phyloP scores from a whole-genome alignment of 1,140 invertebrate genomes.

The Drosophila santomea region DNA sequence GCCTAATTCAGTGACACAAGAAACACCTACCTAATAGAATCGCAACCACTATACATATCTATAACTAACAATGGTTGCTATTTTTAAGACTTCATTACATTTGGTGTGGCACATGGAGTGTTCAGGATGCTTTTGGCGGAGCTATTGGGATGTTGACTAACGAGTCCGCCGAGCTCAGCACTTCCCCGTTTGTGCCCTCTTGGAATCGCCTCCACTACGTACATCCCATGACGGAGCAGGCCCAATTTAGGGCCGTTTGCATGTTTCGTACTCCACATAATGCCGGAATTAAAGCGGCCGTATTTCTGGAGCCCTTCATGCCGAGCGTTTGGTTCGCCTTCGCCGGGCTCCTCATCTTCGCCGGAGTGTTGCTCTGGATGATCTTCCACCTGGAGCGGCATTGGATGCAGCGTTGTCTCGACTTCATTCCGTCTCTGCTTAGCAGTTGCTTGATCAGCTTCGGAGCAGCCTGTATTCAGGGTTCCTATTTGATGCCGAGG shows the following conservation, averaged over 20 bases:
- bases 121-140: constrained; percentile 63
- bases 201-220: constrained; percentile 54
- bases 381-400: constrained; percentile 65
- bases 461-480: constrained; percentile 76
- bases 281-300: constrained; percentile 58
- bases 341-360: constrained; percentile 35
- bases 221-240: constrained; percentile 45
- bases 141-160: constrained; percentile 59
- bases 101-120: constrained; percentile 62
- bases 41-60: too few species aligned
- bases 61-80: too few species aligned
- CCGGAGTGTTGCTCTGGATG: constrained; percentile 60
- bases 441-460: constrained; percentile 67
- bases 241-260: constrained; percentile 71
- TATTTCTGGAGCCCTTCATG: constrained; percentile 75
- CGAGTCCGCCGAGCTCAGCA: constrained; percentile 57
- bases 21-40: too few species aligned
- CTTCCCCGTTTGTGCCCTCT: constrained; percentile 53
- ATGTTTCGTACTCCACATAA: constrained; percentile 80
- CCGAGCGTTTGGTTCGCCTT: constrained; percentile 71
- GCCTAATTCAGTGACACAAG: neutral
- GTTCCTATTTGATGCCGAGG: constrained; percentile 63
- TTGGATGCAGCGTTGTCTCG: constrained; percentile 39
- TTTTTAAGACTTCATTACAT: constrained; percentile 32
- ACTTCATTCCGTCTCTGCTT: constrained; percentile 67